These are phyloP conservation scores for Astyanax mexicanus DNA, from an alignment of 2,797 vertebrate species.

Conservation along the genomic window DNA sequence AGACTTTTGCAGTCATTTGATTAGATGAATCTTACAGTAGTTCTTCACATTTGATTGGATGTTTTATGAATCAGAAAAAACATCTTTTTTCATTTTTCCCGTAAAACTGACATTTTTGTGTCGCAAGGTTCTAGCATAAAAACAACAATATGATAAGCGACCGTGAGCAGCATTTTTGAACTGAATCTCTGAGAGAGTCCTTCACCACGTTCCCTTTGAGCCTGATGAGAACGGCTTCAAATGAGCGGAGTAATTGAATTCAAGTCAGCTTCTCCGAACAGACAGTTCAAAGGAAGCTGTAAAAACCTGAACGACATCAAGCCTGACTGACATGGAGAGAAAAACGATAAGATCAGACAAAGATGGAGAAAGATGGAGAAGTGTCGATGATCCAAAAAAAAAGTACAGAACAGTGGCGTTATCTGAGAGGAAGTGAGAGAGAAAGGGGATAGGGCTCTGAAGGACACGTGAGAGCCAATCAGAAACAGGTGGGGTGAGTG, in stretches of 20 bases:
- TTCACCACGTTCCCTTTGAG: not conserved
- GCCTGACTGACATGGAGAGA: not conserved
- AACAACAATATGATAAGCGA: too few species aligned
- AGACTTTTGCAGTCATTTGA: too few species aligned
- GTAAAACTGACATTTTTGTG: too few species aligned
- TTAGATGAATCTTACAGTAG: too few species aligned
- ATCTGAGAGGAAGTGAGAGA: not conserved
- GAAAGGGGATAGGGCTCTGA: not conserved
- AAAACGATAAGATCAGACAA: not conserved
- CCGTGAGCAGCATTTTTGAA: too few species aligned
- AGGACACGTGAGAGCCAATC: slow-evolving; percentile 5
- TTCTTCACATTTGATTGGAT: too few species aligned
- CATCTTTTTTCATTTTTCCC: too few species aligned
- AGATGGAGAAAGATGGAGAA: slow-evolving; percentile 27
- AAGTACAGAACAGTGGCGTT: not conserved
- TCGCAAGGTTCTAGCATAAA: too few species aligned
- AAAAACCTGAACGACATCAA: not conserved
- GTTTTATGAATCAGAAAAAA: too few species aligned
- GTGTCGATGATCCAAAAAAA: slow-evolving; percentile 19
- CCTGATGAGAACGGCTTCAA: not conserved
- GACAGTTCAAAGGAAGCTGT: not conserved
- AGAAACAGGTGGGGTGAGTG: not conserved
- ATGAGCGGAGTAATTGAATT: not conserved
- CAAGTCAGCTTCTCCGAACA: not conserved
- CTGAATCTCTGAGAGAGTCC: too few species aligned